Conservation (phyloP, 2,113 vertebrate genomes). For the Meleagris gallopavo region DNA sequence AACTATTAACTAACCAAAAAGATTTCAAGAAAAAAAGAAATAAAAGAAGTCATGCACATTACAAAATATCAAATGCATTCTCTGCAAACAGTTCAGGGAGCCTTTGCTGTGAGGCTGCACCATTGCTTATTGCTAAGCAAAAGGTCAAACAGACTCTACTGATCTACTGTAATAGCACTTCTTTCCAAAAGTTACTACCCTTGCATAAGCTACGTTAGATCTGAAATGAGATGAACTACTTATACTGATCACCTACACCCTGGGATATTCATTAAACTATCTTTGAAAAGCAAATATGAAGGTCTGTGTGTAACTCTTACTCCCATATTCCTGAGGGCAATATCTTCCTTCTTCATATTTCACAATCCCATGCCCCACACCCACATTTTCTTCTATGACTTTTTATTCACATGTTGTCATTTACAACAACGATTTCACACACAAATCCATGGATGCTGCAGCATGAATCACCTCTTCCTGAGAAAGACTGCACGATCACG, state of each 20-base stretch:
- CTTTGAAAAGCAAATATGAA: background rate
- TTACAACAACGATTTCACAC: background rate
- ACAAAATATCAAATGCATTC: background rate
- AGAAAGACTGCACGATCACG: background rate
- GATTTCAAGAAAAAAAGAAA: background rate
- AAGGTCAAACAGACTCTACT: background rate
- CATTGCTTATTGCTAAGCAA: background rate
- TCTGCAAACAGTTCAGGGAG: background rate
- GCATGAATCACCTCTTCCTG: background rate
- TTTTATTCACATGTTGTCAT: background rate
- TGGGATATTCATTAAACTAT: background rate
- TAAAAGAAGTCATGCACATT: background rate
- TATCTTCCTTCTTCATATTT: background rate
- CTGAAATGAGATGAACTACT: background rate
- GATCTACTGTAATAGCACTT: background rate
- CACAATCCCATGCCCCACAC: background rate
- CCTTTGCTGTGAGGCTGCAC: background rate
- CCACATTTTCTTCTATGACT: background rate
- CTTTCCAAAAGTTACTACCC: background rate
- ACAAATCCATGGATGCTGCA: background rate
- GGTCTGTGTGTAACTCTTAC: background rate
- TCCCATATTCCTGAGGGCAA: background rate
- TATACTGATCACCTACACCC: background rate
- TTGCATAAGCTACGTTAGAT: background rate
- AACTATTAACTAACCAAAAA: constrained; percentile 24